Conservation (phyloP, 2,113 vertebrate genomes). For the Leuciscus idus region DNA sequence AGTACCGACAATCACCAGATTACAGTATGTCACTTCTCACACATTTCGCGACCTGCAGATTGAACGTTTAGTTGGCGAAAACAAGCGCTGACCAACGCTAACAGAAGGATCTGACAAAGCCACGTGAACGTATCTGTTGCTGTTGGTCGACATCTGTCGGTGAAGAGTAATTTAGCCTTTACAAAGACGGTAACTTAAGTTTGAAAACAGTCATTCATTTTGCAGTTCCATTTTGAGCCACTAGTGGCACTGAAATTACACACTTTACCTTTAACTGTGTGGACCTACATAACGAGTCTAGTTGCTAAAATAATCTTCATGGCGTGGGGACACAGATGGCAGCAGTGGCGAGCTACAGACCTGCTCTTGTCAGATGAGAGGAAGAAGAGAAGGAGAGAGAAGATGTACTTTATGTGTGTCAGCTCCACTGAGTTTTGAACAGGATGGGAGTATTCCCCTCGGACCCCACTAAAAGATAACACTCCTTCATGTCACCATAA, state of each 20-base stretch:
- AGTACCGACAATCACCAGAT: not conserved
- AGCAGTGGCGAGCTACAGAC: constrained; percentile 33
- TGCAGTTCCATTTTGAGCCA: not conserved
- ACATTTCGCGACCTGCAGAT: not conserved
- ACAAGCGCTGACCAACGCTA: not conserved
- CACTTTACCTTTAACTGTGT: not conserved
- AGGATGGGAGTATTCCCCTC: constrained; percentile 53
- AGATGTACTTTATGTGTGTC: constrained; percentile 60
- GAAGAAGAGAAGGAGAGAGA: constrained; percentile 33
- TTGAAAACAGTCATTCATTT: not conserved
- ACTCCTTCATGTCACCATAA: constrained; percentile 48
- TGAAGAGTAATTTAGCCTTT: not conserved
- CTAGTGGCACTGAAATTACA: not conserved
- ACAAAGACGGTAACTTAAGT: not conserved
- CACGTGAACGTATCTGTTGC: not conserved
- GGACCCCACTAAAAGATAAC: constrained; percentile 50
- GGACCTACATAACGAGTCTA: constrained; percentile 22
- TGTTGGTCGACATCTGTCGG: not conserved
- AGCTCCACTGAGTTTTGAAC: constrained; percentile 57
- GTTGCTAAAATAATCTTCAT: constrained; percentile 34
- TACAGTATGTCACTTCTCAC: not conserved
- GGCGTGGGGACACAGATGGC: constrained; percentile 19
- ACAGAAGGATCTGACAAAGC: not conserved
- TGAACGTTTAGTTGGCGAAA: not conserved
- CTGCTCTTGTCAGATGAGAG: constrained; percentile 12